A percentile compares a stretch with the other conserved stretches of the same genome.
Evolutionary conservation across 2,888 invertebrate genomes (phyloP).

Genomic region (Phortica magna): DNA sequence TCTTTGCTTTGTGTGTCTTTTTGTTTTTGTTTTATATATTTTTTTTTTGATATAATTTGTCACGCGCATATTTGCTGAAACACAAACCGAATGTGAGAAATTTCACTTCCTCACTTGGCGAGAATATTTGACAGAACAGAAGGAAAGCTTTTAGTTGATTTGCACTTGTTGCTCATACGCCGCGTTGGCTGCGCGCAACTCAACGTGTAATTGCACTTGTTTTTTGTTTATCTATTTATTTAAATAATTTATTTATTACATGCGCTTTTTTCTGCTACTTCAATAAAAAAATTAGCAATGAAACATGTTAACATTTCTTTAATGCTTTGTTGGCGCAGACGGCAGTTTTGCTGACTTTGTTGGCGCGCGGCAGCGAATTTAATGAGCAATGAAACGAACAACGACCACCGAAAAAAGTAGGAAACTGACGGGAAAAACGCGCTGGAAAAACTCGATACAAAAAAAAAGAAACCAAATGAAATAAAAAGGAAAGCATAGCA

Average conservation of each 20-base stretch:
- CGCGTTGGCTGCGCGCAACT: conserved; percentile 45
- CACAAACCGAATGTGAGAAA: background rate
- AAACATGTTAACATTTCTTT: background rate
- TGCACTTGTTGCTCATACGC: conserved; percentile 70
- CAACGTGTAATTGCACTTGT: conserved; percentile 27
- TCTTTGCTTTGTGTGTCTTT: no score
- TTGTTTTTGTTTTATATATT: no score
- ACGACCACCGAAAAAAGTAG: background rate
- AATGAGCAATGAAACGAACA: conserved; percentile 9
- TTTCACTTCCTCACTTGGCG: background rate
- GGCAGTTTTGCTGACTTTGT: background rate
- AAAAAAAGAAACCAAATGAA: background rate
- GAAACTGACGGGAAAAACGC: background rate
- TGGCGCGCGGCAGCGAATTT: conserved; percentile 17
- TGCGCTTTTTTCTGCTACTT: conserved; percentile 27
- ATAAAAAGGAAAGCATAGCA: no score
- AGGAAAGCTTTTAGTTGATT: conserved; percentile 52
- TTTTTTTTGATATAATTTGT: conserved; percentile 29
- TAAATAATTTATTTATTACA: conserved; percentile 46
- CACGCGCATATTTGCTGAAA: conserved; percentile 58
- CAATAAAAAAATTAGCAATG: conserved; percentile 43
- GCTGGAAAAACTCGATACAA: background rate
- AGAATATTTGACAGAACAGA: background rate
- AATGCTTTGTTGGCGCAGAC: no score
- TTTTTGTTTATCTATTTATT: conserved; percentile 31